Evolutionary conservation across 2,113 vertebrate genomes (phyloP), one percentile per base, ranked within the genome.

Genomic region (Urocolius indicus): DNA sequence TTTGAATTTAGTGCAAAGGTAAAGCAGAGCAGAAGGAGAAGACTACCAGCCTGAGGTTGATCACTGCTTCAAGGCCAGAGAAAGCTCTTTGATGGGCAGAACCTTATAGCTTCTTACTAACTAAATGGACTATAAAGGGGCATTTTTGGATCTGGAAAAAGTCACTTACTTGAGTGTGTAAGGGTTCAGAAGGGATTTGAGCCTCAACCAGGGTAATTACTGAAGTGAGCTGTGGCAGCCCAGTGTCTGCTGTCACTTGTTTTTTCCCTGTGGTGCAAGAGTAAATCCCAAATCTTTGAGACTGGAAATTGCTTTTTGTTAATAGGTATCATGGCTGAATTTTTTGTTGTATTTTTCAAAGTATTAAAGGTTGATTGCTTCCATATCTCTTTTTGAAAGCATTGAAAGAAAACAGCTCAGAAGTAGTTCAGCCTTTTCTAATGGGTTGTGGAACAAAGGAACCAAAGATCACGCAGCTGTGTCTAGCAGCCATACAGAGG

Each of bases 401-500:
- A 15, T 93, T 99, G 97, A 99, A 99, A 98, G 99, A 99, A 94
- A 99, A 99, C 97, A 99, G 99, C 97, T 99, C 99, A 20, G 99
- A 99, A 95, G 99, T 99, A 73, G 99, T 99, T 94, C 99, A 99
- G 87, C 99, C 99, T 65, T 99, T 99, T 95, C 98, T 99, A 81
- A 99, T 99, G 99, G 99, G 99, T 61, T 99, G 99, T 96, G 99
- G 99, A 96, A 99, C 99, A 96, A 99, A 99, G 97, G 99, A 99
- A 97, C 99, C 99, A 92, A 99, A 99, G 98, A 99, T 99, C 96
- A 99, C 99, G 95, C 99, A 99, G 93, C 98, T 99, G 10, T 99
- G 99, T 97, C 97, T 99, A 94, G 98, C 99, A 52, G 99, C 99
- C 94, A 99, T 99, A 97, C 99, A 99, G 97, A 99, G 99, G 92